Evolutionary conservation across 2,888 invertebrate genomes (phyloP), one percentile per base, ranked within the genome.

Genomic region (Nasonia oneida): DNA sequence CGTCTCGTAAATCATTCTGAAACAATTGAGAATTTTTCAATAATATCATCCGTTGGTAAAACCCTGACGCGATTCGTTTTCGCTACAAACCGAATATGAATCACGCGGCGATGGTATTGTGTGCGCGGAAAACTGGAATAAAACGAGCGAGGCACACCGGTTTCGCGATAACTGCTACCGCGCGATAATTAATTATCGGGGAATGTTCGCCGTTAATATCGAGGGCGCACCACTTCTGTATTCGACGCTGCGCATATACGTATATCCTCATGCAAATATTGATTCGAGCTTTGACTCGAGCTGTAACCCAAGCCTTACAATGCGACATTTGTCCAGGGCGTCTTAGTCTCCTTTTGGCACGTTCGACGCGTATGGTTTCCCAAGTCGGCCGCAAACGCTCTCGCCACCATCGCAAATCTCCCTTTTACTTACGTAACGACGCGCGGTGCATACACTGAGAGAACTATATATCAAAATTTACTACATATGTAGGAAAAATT

Each of bases 311-410:
- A 81, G 61, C 81, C 73, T 29, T 73, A 81, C 81, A 61, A 81
- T 61, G 18, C 23, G 39, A 39, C 42, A 81, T 81, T 73, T 61
- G 18, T 33, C 67, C 10, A 33, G 37, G 50, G 14, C 70, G 53
- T 76, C 50, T 76, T 53, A 50, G 57, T 67, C 76, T 67, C 33
- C 50, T 81, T 81, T 33, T 2, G 37, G 47, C 57, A 73, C 18
- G 50, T n/a, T 70, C 29, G 33, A 42, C 61, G 1, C 50, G 18
- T 80, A 80, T 57, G 80, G 75, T 84, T 75, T 80, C 84, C n/a
- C 42, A 42, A 61, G 39, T 42, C 74, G n/a, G 23, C n/a, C 33
- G 3, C 3, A 29, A 6, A 1, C 15, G 50, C 47, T 47, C 47
- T 47, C 42, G 42, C 42, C 42, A 42, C 42, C 42, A 42, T 53